A percentile compares a stretch with the other conserved stretches of the same genome.
Conservation (phyloP, 2,113 vertebrate species). For the Mionectes macconnelli region DNA sequence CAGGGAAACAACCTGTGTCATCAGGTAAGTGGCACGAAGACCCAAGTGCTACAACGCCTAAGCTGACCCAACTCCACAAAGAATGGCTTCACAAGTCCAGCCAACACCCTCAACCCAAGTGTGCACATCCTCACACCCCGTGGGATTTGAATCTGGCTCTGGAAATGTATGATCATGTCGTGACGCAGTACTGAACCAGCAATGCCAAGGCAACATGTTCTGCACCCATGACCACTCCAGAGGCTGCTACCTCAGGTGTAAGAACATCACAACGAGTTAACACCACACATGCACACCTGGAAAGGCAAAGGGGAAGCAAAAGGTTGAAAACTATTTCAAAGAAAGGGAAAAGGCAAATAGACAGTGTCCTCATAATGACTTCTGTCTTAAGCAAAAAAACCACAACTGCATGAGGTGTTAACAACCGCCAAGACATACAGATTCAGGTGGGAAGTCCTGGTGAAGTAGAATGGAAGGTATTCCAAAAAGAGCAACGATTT, state of each 20-base stretch:
- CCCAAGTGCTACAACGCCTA: not conserved
- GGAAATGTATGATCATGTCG: not conserved
- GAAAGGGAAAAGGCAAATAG: not conserved
- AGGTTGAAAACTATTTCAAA: not conserved
- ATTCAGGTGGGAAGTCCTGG: not conserved
- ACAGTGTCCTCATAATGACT: rapidly evolving
- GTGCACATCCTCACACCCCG: rapidly evolving
- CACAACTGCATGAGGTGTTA: not conserved
- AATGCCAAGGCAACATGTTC: not conserved
- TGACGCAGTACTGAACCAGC: not conserved
- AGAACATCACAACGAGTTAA: not conserved
- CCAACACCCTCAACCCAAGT: not conserved
- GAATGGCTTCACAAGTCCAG: not conserved
- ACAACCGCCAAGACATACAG: not conserved
- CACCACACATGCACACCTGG: not conserved
- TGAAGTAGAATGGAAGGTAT: not conserved
- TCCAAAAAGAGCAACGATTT: not conserved
- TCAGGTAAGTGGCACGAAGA: rapidly evolving
- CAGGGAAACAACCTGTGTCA: not conserved
- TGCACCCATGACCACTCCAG: not conserved
- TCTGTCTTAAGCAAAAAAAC: not conserved
- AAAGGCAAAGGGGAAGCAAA: not conserved
- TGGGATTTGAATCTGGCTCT: not conserved
- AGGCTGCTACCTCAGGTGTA: not conserved
- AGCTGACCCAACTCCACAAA: rapidly evolving